phyloP scores from a whole-genome alignment of 2,888 invertebrate species.

The Pollenia angustigena region DNA sequence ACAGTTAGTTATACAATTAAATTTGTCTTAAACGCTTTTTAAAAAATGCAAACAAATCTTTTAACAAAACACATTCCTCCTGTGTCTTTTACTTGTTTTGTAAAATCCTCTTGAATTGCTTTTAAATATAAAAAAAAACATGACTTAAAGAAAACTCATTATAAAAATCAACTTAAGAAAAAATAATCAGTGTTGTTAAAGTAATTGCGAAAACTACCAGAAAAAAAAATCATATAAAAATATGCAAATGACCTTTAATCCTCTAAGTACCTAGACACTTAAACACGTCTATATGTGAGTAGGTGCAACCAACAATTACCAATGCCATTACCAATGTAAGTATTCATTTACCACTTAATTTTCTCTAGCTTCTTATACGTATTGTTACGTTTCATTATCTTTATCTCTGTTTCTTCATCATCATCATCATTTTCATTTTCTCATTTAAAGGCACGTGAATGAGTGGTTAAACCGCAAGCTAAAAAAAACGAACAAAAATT shows the following conservation, averaged over 20 bases:
- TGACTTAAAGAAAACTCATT: slow-evolving; percentile 40
- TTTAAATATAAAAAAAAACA: slow-evolving; percentile 3
- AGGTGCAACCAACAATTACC: slow-evolving; percentile 70
- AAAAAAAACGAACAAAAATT: slow-evolving; percentile 38
- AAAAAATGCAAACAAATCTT: neutral
- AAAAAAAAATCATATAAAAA: slow-evolving; percentile 12
- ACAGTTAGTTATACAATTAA: neutral
- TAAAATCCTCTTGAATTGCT: neutral
- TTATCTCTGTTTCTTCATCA: slow-evolving; percentile 8
- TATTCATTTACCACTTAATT: slow-evolving; percentile 71
- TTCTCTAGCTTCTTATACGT: slow-evolving; percentile 61
- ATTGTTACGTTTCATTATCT: slow-evolving; percentile 36
- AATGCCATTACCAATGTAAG: slow-evolving; percentile 68
- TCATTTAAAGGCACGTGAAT: slow-evolving; percentile 62
- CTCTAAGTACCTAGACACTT: slow-evolving; percentile 51
- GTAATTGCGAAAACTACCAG: slow-evolving; percentile 34
- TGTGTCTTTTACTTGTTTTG: slow-evolving; percentile 6
- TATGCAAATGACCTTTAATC: slow-evolving; percentile 69
- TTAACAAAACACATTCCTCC: neutral
- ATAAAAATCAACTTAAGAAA: slow-evolving; percentile 12
- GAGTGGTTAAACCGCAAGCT: slow-evolving; percentile 51
- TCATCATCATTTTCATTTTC: slow-evolving; percentile 43
- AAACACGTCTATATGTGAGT: slow-evolving; percentile 47
- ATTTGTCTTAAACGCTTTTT: neutral
- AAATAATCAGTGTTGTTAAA: slow-evolving; percentile 49